Conservation (phyloP, 2,888 invertebrate genomes). For the Chalcis sispes region DNA sequence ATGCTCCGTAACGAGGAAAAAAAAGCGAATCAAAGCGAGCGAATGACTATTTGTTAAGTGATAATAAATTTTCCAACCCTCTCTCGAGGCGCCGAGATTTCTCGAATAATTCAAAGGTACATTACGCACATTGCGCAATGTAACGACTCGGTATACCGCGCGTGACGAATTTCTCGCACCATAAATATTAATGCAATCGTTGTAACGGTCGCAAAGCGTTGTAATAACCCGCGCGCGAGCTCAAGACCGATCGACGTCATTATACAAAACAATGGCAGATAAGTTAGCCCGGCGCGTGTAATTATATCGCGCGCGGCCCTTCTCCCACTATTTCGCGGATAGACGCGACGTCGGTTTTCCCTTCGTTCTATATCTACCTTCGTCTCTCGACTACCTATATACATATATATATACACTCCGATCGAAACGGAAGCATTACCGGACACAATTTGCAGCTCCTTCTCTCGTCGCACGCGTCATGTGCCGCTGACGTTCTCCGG, state of each 20-base stretch:
- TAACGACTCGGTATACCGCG: no score
- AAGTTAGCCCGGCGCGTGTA: conserved; percentile 12
- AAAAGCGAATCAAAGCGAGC: no score
- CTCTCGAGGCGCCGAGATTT: no score
- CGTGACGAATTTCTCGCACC: no score
- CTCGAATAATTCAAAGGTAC: no score
- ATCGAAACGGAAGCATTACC: background rate
- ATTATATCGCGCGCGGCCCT: conserved; percentile 16
- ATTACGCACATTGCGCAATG: no score
- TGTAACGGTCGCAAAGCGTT: background rate
- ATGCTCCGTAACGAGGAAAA: no score
- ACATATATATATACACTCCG: background rate
- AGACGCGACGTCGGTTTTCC: background rate
- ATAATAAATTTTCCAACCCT: no score
- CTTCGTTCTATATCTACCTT: no score
- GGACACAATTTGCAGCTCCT: conserved; percentile 17
- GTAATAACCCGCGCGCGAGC: background rate
- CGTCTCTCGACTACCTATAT: background rate
- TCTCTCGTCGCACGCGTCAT: conserved; percentile 4
- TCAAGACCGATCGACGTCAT: background rate
- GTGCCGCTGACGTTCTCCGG: background rate
- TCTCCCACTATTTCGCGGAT: background rate
- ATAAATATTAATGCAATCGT: no score
- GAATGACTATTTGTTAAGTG: no score
- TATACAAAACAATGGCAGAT: conserved; percentile 21